These are phyloP conservation scores for Vidua macroura DNA, from an alignment of 2,113 vertebrate genomes.

Conservation along the genomic window DNA sequence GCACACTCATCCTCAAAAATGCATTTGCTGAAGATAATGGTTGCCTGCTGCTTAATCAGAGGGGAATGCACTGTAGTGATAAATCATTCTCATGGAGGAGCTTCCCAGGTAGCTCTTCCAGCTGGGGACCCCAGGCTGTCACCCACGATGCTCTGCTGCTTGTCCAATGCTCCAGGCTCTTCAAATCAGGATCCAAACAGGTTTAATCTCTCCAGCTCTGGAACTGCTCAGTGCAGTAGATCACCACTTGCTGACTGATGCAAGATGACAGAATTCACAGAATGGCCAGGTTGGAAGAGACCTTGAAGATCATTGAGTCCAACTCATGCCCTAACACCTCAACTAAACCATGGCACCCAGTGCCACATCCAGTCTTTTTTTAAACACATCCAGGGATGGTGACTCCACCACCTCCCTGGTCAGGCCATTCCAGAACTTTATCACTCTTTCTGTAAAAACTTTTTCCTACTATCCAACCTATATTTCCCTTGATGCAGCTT, in stretches of 20 bases:
- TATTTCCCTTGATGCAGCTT: neutral
- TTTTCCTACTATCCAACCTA: neutral
- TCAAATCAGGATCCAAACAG: neutral
- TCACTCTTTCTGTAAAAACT: neutral
- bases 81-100: neutral
- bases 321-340: neutral
- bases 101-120: neutral
- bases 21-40: neutral
- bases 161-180: neutral
- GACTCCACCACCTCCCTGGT: neutral
- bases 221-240: neutral
- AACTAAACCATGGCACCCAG: neutral
- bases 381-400: neutral
- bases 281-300: neutral
- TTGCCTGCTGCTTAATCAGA: constrained; percentile 6
- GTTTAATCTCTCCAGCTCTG: neutral
- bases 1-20: neutral
- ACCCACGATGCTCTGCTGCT: neutral
- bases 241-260: neutral
- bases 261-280: neutral
- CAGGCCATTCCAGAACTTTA: neutral
- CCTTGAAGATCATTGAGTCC: neutral
- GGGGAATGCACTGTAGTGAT: neutral
- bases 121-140: neutral
- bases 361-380: neutral